A percentile compares a stretch with the other conserved stretches of the same genome.
Evolutionary conservation across 2,797 vertebrate genomes (phyloP).

Genomic region (Sebastes baramenuke): DNA sequence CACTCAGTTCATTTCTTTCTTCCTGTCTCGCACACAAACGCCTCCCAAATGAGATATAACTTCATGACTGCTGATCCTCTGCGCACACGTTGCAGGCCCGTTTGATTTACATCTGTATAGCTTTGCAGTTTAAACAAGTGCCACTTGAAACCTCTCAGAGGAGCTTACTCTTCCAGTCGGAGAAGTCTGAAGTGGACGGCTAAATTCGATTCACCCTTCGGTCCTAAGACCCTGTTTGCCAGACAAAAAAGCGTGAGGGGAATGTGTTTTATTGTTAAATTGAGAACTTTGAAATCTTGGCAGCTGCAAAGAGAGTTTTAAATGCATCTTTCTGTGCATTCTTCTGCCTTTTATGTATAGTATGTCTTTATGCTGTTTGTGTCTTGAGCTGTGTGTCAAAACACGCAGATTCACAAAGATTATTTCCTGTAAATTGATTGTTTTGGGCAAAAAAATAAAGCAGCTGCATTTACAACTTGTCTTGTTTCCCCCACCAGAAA

Average conservation of each 20-base stretch:
- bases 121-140: constrained; percentile 67
- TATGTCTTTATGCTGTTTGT: not conserved
- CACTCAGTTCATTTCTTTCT: constrained; percentile 5
- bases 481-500: constrained; percentile 80
- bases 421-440: not conserved
- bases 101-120: constrained; percentile 71
- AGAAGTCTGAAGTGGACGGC: constrained; percentile 63
- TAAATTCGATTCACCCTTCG: constrained; percentile 56
- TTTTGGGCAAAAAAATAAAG: not conserved
- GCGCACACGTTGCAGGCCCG: constrained; percentile 10
- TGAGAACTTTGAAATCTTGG: not conserved
- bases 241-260: constrained; percentile 13
- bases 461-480: not conserved
- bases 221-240: constrained; percentile 6
- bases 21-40: constrained; percentile 29
- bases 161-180: constrained; percentile 43
- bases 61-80: constrained; percentile 37
- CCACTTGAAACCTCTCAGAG: constrained; percentile 70
- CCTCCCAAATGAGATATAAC: constrained; percentile 40
- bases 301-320: constrained; percentile 4
- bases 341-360: not conserved
- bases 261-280: constrained; percentile 32
- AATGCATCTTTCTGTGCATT: constrained; percentile 5
- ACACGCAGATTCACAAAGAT: not conserved
- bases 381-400: not conserved